phyloP scores from a whole-genome alignment of 2,888 invertebrate genomes.

The Eutolmus rufibarbis region DNA sequence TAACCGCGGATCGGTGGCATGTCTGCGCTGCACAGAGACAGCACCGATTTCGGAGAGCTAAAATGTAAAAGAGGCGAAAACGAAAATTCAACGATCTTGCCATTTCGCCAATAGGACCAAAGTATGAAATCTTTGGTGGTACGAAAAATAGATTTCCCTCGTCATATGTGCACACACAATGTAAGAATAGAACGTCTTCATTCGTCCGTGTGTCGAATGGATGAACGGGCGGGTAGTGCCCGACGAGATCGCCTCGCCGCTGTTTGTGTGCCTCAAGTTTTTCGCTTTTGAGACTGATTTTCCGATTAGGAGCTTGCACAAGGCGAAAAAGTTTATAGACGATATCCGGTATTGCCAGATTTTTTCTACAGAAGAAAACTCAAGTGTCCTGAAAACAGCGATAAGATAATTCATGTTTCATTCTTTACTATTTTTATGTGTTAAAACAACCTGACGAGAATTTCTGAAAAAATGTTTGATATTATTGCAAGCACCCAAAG shows the following conservation, averaged over 20 bases:
- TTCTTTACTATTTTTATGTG: not conserved
- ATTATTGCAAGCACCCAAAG: no score
- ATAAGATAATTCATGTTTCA: not conserved
- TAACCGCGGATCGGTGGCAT: conserved; percentile 10
- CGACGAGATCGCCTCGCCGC: not conserved
- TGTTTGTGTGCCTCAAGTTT: not conserved
- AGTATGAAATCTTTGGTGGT: not conserved
- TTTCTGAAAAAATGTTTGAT: no score
- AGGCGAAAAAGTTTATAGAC: conserved; percentile 4
- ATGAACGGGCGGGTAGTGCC: not conserved
- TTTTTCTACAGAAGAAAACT: not conserved
- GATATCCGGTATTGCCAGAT: conserved; percentile 17
- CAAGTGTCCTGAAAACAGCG: not conserved
- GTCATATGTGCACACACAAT: conserved; percentile 9
- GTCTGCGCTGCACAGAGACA: not conserved
- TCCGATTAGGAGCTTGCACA: conserved; percentile 20
- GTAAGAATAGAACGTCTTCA: conserved; percentile 22
- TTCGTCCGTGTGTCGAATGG: not conserved
- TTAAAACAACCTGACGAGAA: no score
- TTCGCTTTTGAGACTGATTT: conserved; percentile 7
- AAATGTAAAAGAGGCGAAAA: conserved; percentile 10
- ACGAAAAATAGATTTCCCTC: conserved; percentile 42
- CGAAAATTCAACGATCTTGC: conserved; percentile 6
- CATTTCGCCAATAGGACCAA: conserved; percentile 33
- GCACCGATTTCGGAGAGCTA: not conserved